Base-by-base conservation (phyloP, 2,113 vertebrate species). In the Pelvicachromis taeniatus region DNA sequence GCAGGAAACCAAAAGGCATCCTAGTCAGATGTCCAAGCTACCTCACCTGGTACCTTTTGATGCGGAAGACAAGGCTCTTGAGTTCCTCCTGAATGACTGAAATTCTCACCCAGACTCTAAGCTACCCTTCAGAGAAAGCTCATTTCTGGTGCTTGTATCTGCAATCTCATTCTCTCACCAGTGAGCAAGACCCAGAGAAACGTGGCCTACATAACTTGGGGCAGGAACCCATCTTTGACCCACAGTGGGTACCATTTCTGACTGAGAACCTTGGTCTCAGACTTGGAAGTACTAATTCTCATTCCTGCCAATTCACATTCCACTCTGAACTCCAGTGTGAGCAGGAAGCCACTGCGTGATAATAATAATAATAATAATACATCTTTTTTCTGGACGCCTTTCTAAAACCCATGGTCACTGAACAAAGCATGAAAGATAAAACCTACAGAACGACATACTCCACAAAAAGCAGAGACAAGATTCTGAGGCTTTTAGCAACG, bases 291-390 rank as follows among this genome's bases (percentile, higher is more conserved):
- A 35, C 56, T 31, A 31, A 59, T 59, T 59, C 17, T 61, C 9
- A 61, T 61, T n/a, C 31, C 35, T 7, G 31, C 2, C 31, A 63
- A 63, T 63, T 63, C 59, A 63, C 59, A 31, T 31, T 9, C 56
- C 8, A 59, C 26, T 59, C 26, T 59, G 26, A 59, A 59, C 56
- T 3, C 26, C 56, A 59, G 4, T 31, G 26, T 59, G 14, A 59
- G 26, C 26, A 3, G 26, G 5, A 31, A 17, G 56, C 56, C 2
- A 3, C 56, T 61, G 9, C 7, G 58, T 31, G 4, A n/a, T 63
- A 35, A n/a, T 61, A 0, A 7, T 33, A 33, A n/a, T 63, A 35
- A 63, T 29, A 29, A 29, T n/a, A n/a, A n/a, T n/a, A 0, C 17
- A 63, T 35, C 59, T 12, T 35, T 0, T 35, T 35, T 63, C 10